Evolutionary conservation across 1,140 invertebrate species (phyloP).

Genomic region (Adelges cooleyi): DNA sequence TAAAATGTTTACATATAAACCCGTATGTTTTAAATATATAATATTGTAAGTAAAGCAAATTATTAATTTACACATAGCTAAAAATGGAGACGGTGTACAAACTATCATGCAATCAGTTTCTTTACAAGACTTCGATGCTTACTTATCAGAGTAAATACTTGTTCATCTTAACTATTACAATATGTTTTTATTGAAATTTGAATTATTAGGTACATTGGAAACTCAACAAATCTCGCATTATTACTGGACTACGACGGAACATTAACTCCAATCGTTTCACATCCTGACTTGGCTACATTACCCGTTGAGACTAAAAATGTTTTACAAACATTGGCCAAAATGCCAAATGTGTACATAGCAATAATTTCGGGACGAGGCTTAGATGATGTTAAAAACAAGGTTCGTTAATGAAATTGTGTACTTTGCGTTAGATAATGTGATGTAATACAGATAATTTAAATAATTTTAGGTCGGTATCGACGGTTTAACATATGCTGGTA

Average conservation of each 20-base stretch:
- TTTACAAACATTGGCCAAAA: constrained; percentile 66
- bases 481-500: constrained; percentile 52
- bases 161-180: not conserved
- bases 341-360: constrained; percentile 77
- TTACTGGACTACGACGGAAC: constrained; percentile 84
- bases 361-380: constrained; percentile 78
- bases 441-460: not conserved
- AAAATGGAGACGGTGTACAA: constrained; percentile 65
- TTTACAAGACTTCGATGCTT: constrained; percentile 77
- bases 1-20: no score
- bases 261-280: constrained; percentile 72
- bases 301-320: constrained; percentile 76
- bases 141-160: constrained; percentile 57
- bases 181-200: not conserved
- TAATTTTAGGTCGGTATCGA: constrained; percentile 58
- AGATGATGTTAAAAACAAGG: constrained; percentile 79
- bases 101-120: constrained; percentile 75
- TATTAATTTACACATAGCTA: no score
- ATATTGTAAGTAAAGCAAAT: no score
- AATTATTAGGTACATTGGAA: constrained; percentile 66
- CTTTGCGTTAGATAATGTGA: not conserved
- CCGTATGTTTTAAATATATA: no score
- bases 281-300: constrained; percentile 74
- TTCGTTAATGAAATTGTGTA: constrained; percentile 34
- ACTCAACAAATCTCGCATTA: constrained; percentile 70